phyloP scores from a whole-genome alignment of 2,113 vertebrate species.

The Columba janthina region DNA sequence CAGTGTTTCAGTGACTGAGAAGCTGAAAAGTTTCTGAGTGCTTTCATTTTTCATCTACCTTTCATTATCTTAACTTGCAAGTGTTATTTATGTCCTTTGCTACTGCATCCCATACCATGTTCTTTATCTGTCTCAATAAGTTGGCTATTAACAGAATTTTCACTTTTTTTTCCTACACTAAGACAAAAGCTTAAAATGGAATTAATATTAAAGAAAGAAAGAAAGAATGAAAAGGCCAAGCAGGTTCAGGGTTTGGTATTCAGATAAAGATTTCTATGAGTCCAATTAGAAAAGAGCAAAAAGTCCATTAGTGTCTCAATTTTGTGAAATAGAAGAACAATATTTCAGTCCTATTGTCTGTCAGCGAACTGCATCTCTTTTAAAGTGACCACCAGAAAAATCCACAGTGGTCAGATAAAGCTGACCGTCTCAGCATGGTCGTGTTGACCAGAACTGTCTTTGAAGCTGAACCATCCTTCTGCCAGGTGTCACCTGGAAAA shows the following conservation, averaged over 20 bases:
- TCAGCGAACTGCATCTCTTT: not conserved
- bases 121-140: constrained; percentile 17
- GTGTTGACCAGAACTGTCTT: not conserved
- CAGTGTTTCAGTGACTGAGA: not conserved
- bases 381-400: not conserved
- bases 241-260: not conserved
- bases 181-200: not conserved
- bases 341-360: not conserved
- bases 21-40: not conserved
- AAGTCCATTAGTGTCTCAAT: not conserved
- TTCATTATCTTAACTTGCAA: not conserved
- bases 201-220: not conserved
- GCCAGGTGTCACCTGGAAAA: not conserved
- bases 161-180: not conserved
- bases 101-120: not conserved
- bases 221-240: not conserved
- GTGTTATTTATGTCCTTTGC: not conserved
- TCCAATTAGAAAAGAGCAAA: constrained; percentile 25
- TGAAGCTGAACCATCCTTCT: not conserved
- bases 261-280: not conserved
- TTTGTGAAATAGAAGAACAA: not conserved
- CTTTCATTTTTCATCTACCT: not conserved
- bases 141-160: constrained; percentile 9
- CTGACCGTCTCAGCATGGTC: not conserved
- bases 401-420: not conserved